A percentile compares a stretch with the other conserved stretches of the same genome.
These are phyloP conservation scores for Tetramorium bicarinatum DNA, from an alignment of 2,888 invertebrate species.

Conservation along the genomic window DNA sequence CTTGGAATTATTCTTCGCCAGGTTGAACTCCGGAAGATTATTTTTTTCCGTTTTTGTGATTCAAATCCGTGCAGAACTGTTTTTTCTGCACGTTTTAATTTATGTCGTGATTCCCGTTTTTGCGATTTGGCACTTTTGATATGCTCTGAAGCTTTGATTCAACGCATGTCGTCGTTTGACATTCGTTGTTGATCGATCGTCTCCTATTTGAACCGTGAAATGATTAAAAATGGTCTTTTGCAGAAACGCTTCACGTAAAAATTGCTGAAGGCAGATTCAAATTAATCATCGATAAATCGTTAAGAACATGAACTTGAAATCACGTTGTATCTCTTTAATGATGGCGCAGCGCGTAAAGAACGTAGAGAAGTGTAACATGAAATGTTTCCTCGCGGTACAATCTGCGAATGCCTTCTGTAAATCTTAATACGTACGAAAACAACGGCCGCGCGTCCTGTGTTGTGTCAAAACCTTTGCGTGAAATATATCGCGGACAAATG, in stretches of 20 bases:
- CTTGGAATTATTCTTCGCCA: background rate
- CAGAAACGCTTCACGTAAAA: constrained; percentile 4
- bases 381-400: background rate
- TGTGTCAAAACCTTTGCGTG: no score
- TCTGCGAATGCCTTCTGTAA: constrained; percentile 22
- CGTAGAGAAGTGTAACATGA: constrained; percentile 29
- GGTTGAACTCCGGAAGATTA: background rate
- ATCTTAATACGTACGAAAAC: constrained; percentile 12
- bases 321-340: constrained; percentile 16
- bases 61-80: background rate
- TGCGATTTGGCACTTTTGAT: constrained; percentile 49
- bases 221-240: constrained; percentile 18
- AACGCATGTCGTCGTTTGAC: constrained; percentile 6
- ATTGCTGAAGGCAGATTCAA: background rate
- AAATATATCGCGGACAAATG: no score
- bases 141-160: constrained; percentile 39
- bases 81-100: constrained; percentile 27
- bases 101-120: constrained; percentile 26
- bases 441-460: constrained; percentile 16
- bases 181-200: constrained; percentile 5
- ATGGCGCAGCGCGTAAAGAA: constrained; percentile 38
- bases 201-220: constrained; percentile 30
- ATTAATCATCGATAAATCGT: constrained; percentile 23
- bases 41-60: background rate
- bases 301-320: constrained; percentile 22